Evolutionary conservation across 2,113 vertebrate species (phyloP), one percentile per base, ranked within the genome.

Genomic region (Heliornis fulica): DNA sequence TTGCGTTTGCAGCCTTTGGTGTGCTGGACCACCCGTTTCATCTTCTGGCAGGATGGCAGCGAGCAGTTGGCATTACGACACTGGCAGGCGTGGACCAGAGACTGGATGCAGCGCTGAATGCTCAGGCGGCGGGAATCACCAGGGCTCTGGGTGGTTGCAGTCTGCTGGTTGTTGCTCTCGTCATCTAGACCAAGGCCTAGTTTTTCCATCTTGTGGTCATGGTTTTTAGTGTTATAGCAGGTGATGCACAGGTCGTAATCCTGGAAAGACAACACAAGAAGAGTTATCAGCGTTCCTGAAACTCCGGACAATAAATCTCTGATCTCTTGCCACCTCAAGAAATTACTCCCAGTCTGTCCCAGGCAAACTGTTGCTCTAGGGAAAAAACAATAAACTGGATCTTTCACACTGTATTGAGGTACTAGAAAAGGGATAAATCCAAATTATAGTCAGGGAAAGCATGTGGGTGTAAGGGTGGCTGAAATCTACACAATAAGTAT

Each of bases 141-240:
- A 0, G 99, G 99, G 96, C 98, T 99, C 98, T 99, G 99, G 2
- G 98, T 99, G 31, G 99, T 98, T 2, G 99, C 98, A 0, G 99
- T 98, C 50, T 99, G 98, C 97, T 98, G 98, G 97, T 98, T 99
- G 98, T 98, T 98, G 98, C 99, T 99, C 93, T 99, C 99, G 2
- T 99, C 99, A 13, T 99, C 99, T 61, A 99, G 96, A 40, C 99
- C 99, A 0, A 99, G 98, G 34, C 99, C 99, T 87, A 99, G 94
- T 90, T 99, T 99, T 87, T 99, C 99, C 99, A 99, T 99, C 97
- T 99, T 99, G 98, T 99, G 99, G 96, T 99, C 99, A 6, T 99
- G 99, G 83, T 99, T 99, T 97, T 99, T 99, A 96, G 98, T 98
- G 98, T 99, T 99, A 96, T 99, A 99, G 98, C 99, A 99, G 93